Conservation (phyloP, 2,888 invertebrate species). For the Malthinus seriepunctatus region DNA sequence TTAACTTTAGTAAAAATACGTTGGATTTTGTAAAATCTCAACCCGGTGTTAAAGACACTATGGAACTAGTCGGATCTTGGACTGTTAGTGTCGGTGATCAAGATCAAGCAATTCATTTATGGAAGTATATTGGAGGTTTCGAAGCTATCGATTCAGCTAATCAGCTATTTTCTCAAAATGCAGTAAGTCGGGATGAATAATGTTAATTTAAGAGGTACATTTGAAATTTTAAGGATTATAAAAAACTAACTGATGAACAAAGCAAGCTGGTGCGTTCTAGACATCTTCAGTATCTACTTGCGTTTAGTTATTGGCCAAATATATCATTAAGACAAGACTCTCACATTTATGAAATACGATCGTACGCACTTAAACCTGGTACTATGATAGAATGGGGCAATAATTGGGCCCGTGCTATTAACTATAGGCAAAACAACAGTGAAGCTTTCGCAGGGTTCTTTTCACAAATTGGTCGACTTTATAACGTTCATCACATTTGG, state of each 20-base stretch:
- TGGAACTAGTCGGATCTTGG: conserved; percentile 94
- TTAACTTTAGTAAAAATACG: conserved; percentile 68
- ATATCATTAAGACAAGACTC: conserved; percentile 46
- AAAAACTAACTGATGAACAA: conserved; percentile 73
- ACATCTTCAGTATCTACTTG: conserved; percentile 89
- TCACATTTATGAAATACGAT: conserved; percentile 90
- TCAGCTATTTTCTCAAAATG: conserved; percentile 67
- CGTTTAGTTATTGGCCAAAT: conserved; percentile 96
- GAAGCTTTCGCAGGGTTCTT: conserved; percentile 98
- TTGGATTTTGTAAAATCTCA: conserved; percentile 77
- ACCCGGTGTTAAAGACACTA: conserved; percentile 66
- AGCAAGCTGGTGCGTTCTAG: conserved; percentile 81
- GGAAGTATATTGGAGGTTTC: conserved; percentile 95
- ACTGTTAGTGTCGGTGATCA: conserved; percentile 95
- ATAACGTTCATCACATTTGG: conserved; percentile 99
- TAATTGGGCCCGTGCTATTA: conserved; percentile 96
- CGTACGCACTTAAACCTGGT: conserved; percentile 92
- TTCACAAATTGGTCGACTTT: conserved; percentile 94
- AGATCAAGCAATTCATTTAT: conserved; percentile 95
- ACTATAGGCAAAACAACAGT: conserved; percentile 85
- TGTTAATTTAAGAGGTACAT: no score
- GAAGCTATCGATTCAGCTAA: conserved; percentile 82
- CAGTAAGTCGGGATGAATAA: conserved; percentile 55
- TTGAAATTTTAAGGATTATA: conserved; percentile 64
- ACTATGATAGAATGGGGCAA: conserved; percentile 99